Percentiles rank a stretch among this genome's conserved stretches.
Evolutionary conservation across 2,888 invertebrate species (phyloP).

Genomic region (Geophilus truncorum): DNA sequence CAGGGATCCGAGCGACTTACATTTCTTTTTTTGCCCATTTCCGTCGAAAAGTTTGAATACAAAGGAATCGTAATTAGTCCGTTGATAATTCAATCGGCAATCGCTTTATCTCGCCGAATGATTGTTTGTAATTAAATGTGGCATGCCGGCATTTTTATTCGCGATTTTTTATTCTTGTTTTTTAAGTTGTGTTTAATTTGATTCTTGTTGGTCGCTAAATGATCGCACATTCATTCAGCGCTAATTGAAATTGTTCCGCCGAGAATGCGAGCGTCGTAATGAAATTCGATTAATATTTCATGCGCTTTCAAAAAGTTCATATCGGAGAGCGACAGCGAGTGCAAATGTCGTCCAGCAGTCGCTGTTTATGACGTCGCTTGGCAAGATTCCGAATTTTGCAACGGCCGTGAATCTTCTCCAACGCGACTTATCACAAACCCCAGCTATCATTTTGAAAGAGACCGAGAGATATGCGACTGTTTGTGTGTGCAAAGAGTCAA

Average conservation of each 20-base stretch:
- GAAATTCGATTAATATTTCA: slow-evolving; percentile 13
- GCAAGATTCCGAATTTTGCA: not conserved
- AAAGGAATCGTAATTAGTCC: not conserved
- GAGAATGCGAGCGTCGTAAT: not conserved
- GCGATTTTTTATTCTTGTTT: not conserved
- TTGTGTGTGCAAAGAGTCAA: not conserved
- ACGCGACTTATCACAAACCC: slow-evolving; percentile 1
- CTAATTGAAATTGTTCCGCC: not conserved
- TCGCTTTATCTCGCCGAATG: not conserved
- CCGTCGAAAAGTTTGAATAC: not conserved
- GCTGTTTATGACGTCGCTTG: not conserved
- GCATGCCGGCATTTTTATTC: too few species aligned
- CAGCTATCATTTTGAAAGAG: not conserved
- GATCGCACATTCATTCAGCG: not conserved
- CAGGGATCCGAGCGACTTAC: not conserved
- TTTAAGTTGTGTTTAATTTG: not conserved
- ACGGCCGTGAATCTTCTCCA: not conserved
- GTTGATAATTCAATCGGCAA: not conserved
- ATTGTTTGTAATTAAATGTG: slow-evolving; percentile 8
- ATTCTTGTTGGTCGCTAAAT: not conserved
- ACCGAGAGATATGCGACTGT: not conserved
- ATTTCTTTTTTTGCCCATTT: not conserved
- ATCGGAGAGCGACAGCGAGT: slow-evolving; percentile 6
- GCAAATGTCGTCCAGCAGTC: slow-evolving; percentile 21
- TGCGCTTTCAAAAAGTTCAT: slow-evolving; percentile 24